Evolutionary conservation across 2,113 vertebrate species (phyloP).

Genomic region (Cavia aperea): DNA sequence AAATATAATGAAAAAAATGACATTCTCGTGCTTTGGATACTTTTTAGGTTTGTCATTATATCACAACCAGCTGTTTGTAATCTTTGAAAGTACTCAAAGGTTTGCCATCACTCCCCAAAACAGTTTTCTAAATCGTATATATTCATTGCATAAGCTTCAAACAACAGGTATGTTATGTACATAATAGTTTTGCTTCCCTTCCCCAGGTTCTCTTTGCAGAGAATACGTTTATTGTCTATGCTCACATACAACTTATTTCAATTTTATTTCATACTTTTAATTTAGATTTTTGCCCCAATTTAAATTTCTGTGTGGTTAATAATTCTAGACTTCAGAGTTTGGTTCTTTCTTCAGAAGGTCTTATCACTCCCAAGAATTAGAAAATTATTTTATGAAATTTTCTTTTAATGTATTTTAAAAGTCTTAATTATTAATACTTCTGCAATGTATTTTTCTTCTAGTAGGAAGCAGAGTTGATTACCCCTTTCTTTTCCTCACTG

Average conservation of each 20-base stretch:
- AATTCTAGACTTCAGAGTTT: background rate
- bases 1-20: constrained; percentile 26
- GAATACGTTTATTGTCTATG: background rate
- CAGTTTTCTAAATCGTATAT: background rate
- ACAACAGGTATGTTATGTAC: background rate
- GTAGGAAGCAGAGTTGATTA: background rate
- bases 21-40: constrained; percentile 14
- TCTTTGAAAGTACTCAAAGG: background rate
- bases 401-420: background rate
- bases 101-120: background rate
- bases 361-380: background rate
- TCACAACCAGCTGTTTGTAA: background rate
- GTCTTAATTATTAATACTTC: background rate
- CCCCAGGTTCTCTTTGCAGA: background rate
- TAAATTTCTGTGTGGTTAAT: background rate
- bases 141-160: background rate
- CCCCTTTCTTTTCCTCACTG: background rate
- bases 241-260: background rate
- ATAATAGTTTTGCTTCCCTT: background rate
- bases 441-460: constrained; percentile 30
- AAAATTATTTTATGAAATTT: constrained; percentile 9
- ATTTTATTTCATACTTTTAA: constrained; percentile 2
- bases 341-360: constrained; percentile 6
- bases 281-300: background rate
- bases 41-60: constrained; percentile 35